Evolutionary conservation across 2,113 vertebrate genomes (phyloP).

Genomic region (Paralichthys olivaceus): DNA sequence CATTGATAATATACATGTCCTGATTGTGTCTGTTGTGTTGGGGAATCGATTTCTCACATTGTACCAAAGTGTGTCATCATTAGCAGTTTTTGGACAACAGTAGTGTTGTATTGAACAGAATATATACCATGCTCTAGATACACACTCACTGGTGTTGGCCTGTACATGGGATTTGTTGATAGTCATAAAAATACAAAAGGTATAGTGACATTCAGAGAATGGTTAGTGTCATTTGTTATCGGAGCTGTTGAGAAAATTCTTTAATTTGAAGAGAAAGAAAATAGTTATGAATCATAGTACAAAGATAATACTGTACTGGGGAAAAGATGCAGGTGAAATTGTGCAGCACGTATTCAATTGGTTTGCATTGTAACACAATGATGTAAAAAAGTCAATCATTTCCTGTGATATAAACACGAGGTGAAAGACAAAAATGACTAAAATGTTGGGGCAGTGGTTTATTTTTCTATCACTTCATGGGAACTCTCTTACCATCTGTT

Average conservation of each 20-base stretch:
- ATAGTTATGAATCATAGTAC: not conserved
- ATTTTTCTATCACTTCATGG: not conserved
- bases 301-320: not conserved
- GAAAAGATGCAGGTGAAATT: not conserved
- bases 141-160: no score
- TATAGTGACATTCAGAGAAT: no score
- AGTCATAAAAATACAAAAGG: no score
- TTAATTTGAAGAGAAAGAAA: not conserved
- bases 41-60: not conserved
- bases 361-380: no score
- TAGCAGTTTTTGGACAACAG: no score
- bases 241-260: not conserved
- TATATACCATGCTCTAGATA: no score
- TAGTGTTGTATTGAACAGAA: no score
- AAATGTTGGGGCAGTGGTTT: not conserved
- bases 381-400: no score
- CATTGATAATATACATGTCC: not conserved
- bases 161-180: no score
- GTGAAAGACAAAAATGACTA: not conserved
- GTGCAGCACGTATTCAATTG: no score
- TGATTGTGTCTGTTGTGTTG: not conserved
- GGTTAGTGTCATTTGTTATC: no score
- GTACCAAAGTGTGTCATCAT: not conserved
- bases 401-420: no score
- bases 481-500: constrained; percentile 5